Conservation (phyloP, 2,797 vertebrate species). For the Chelon auratus region DNA sequence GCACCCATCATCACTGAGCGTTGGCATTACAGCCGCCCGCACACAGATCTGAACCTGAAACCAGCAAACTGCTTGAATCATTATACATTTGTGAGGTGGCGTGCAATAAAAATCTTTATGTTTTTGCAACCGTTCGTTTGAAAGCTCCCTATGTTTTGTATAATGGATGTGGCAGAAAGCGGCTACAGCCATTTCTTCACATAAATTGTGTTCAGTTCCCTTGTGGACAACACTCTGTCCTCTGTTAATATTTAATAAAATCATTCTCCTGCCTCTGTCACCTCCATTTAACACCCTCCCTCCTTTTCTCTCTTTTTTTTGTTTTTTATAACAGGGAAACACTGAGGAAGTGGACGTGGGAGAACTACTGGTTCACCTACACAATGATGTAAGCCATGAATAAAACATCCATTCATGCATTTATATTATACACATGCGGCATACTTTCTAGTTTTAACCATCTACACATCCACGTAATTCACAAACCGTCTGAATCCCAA, state of each 20-base stretch:
- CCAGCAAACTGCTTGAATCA: neutral
- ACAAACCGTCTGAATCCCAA: slow-evolving; percentile 15
- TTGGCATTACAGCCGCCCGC: neutral
- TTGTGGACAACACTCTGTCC: slow-evolving; percentile 53
- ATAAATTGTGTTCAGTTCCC: slow-evolving; percentile 63
- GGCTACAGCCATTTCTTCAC: slow-evolving; percentile 60
- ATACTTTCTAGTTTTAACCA: slow-evolving; percentile 3
- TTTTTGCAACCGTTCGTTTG: slow-evolving; percentile 40
- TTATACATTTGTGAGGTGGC: slow-evolving; percentile 16
- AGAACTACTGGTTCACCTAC: slow-evolving; percentile 78
- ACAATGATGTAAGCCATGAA: slow-evolving; percentile 80
- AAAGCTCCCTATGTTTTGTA: slow-evolving; percentile 57
- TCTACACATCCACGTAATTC: slow-evolving; percentile 22
- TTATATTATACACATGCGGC: neutral
- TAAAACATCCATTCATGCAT: neutral
- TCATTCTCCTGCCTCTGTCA: slow-evolving; percentile 51
- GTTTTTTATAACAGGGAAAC: slow-evolving; percentile 64
- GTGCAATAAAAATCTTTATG: slow-evolving; percentile 35
- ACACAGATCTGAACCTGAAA: neutral
- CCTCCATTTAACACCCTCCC: slow-evolving; percentile 44
- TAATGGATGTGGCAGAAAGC: slow-evolving; percentile 55
- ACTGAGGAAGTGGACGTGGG: slow-evolving; percentile 70
- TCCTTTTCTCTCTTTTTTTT: slow-evolving; percentile 4
- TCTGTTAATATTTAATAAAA: slow-evolving; percentile 77
- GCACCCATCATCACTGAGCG: neutral